These are phyloP conservation scores for Ooceraea biroi DNA, from an alignment of 1,140 invertebrate species.

Conservation along the genomic window DNA sequence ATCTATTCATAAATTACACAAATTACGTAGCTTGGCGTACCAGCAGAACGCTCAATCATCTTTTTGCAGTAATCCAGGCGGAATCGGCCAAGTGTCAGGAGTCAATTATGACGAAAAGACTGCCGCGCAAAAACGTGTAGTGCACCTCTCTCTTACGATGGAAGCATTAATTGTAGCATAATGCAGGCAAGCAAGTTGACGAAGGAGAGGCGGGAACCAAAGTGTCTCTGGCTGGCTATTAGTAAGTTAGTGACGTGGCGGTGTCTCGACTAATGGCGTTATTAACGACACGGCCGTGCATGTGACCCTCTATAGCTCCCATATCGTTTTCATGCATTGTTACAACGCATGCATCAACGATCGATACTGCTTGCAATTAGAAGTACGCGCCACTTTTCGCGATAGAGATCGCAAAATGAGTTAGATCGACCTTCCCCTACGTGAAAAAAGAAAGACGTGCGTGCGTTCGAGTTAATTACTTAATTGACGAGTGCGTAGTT, in stretches of 20 bases:
- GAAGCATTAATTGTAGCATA: conserved; percentile 11
- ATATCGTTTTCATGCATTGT: conserved; percentile 53
- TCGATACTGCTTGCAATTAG: conserved; percentile 42
- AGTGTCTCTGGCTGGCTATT: conserved; percentile 39
- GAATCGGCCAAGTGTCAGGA: background rate
- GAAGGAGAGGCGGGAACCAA: background rate
- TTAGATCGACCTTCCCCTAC: background rate
- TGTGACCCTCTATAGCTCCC: conserved; percentile 15
- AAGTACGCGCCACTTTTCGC: conserved; percentile 10
- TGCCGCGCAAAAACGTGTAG: background rate
- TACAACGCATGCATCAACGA: conserved; percentile 28
- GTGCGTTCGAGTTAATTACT: conserved; percentile 10
- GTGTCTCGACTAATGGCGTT: conserved; percentile 52
- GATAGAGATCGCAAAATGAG: background rate
- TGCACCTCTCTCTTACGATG: background rate
- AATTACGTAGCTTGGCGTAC: background rate
- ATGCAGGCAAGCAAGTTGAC: background rate
- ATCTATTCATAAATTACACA: background rate
- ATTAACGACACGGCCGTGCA: conserved; percentile 42
- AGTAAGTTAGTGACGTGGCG: conserved; percentile 40
- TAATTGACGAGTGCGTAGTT: background rate
- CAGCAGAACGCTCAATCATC: conserved; percentile 2
- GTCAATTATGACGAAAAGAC: background rate
- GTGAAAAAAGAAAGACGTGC: background rate
- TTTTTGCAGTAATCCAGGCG: background rate